phyloP scores from a whole-genome alignment of 37 sponge, comb jelly and placozoan genomes.

The Trichoplax adhaerens region DNA sequence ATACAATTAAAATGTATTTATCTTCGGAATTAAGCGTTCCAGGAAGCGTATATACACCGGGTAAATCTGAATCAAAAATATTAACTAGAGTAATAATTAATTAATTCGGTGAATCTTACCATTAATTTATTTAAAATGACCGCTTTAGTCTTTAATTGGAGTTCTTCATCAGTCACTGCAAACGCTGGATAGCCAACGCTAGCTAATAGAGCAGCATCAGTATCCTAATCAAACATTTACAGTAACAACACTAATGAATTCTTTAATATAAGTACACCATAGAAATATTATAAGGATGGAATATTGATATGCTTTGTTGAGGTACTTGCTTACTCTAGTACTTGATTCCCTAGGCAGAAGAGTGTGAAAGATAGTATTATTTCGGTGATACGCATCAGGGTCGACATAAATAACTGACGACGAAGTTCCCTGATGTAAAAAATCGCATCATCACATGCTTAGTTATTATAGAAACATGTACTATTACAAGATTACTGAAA shows the following conservation, averaged over 20 bases:
- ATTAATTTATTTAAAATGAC: constrained; percentile 23
- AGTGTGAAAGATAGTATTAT: constrained; percentile 47
- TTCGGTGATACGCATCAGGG: constrained; percentile 86
- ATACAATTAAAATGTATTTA: too few relatives aligned
- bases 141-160: constrained; percentile 22
- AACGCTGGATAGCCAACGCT: constrained; percentile 79
- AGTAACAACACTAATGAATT: neutral
- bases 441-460: too few relatives aligned
- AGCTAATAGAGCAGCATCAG: constrained; percentile 67
- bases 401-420: constrained; percentile 53
- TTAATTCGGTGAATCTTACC: constrained; percentile 4
- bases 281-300: neutral
- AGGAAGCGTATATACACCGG: too few relatives aligned
- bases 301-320: neutral
- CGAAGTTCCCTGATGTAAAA: too few relatives aligned
- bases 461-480: too few relatives aligned
- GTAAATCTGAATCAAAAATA: too few relatives aligned
- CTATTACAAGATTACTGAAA: too few relatives aligned
- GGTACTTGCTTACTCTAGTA: constrained; percentile 15
- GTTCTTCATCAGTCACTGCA: constrained; percentile 40
- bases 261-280: neutral
- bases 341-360: constrained; percentile 76
- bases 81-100: too few relatives aligned
- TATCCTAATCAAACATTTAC: constrained; percentile 23
- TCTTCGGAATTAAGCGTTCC: too few relatives aligned